Percentiles rank a stretch among this genome's conserved stretches.
These are phyloP conservation scores for Nomada fabriciana DNA, from an alignment of 2,888 invertebrate genomes.

Conservation along the genomic window DNA sequence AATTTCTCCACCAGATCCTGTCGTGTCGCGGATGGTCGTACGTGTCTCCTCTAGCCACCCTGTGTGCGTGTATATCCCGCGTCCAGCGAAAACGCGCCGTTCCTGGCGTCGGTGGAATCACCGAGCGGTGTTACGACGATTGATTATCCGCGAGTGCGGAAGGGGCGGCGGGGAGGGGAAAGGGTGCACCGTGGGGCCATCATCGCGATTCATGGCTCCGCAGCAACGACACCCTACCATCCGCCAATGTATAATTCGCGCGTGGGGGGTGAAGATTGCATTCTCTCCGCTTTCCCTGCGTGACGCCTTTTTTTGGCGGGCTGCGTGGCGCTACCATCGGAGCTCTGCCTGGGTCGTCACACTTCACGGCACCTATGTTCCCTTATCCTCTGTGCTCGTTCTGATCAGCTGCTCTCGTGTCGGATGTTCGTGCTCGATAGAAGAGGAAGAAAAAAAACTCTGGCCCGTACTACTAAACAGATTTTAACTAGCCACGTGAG, in stretches of 20 bases:
- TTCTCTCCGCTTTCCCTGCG: slow-evolving; percentile 74
- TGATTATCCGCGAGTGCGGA: slow-evolving; percentile 83
- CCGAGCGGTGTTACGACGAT: slow-evolving; percentile 84
- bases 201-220: slow-evolving; percentile 84
- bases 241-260: slow-evolving; percentile 82
- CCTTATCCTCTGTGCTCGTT: background rate
- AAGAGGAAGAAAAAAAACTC: background rate
- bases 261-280: slow-evolving; percentile 80
- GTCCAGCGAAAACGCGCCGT: slow-evolving; percentile 66
- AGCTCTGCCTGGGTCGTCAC: slow-evolving; percentile 42
- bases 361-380: slow-evolving; percentile 14
- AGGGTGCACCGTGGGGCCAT: slow-evolving; percentile 79
- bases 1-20: background rate
- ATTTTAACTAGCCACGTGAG: slow-evolving; percentile 16
- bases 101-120: slow-evolving; percentile 76
- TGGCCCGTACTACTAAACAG: too few species aligned
- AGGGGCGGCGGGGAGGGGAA: slow-evolving; percentile 76
- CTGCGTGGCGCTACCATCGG: slow-evolving; percentile 81
- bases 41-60: slow-evolving; percentile 7
- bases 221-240: slow-evolving; percentile 78
- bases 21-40: background rate
- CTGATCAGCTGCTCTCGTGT: slow-evolving; percentile 28
- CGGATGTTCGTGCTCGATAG: background rate
- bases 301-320: slow-evolving; percentile 81
- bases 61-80: slow-evolving; percentile 34